Base-by-base conservation (phyloP, 2,888 invertebrate genomes). In the Plutella xylostella region DNA sequence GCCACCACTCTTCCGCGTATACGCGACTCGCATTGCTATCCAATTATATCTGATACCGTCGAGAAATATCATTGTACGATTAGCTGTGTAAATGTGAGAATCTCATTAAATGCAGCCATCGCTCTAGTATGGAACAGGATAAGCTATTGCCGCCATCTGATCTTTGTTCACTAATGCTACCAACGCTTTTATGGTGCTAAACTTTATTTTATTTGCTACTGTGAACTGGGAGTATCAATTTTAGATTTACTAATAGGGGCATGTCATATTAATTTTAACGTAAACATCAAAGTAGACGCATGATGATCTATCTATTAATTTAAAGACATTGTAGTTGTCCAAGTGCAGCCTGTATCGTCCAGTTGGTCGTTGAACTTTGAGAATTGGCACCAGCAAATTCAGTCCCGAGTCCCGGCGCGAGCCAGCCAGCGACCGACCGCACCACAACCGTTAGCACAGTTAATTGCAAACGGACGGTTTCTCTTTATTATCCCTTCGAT, bases 1-100 rank as follows among this genome's bases (percentile, higher is more conserved):
- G 65, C 68, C 63, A 61, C 66, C 68, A 62, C 65, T 72, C 74
- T 80, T 82, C 82, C 82, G 82, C 82, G 77, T 82, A 76, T 65
- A 72, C 63, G 63, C 63, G 63, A 63, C 72, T 79, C 73, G 65
- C 76, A 77, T 79, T 78, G 74, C 78, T 65, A 76, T 74, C 72
- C 73, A 77, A 79, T 82, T 80, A 79, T 78, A 78, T 67, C 65
- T 72, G 77, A 78, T 75, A 79, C 72, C 54, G 61, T 60, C 62
- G 63, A 77, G 71, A 74, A 72, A 73, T 75, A 75, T 69, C 70
- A 75, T 68, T 69, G 67, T 20, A 12, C 2, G 30, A 20, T 19
- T 22, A 33, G 18, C 21, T 21, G 12, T 20, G 25, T 39, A 12
- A 40, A 47, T 75, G 72, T 80, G 76, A 70, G 76, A 78, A 73